Evolutionary conservation across 2,888 invertebrate species (phyloP), one percentile per base, ranked within the genome.

Genomic region (Gymnoscelis rufifasciata): DNA sequence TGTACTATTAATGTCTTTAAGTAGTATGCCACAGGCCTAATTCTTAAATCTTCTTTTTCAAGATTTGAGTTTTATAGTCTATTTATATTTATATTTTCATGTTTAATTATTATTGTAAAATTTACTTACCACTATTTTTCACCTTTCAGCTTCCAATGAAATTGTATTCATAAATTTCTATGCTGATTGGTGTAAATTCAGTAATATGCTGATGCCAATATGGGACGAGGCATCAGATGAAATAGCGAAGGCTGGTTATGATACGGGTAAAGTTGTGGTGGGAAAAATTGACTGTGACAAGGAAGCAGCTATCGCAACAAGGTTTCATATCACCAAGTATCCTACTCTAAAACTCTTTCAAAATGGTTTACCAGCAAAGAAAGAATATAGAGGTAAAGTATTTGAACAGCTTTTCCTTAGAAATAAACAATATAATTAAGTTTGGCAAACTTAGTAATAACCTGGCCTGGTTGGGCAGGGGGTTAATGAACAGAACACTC

Each of bases 141-240:
- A 26, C 26, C 26, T 19, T 19, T 19, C 19, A 19, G 19, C 19
- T 5, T 19, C 19, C 5, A 19, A 97, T 91, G 98, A 99, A 90
- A 89, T 99, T 81, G 98, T 99, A 52, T 95, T 99, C 83, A 93
- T 99, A 53, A 99, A 99, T 89, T 99, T 99, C 86, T 99, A 99
- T 88, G 99, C 99, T 23, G 98, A 99, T 75, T 99, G 99, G 99
- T 99, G 99, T 88, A 93, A 96, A 69, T 99, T 99, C 89, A 99
- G 99, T 89, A 98, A 97, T 79, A 92, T 97, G 88, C 89, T 99
- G 72, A 95, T 95, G 79, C 99, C 99, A 7, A 94, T 98, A 68
- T 99, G 97, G 83, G 96, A 97, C 78, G 97, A 98, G 78, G 96
- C 98, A 29, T 95, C 98, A 7, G 95, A 95, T 61, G 95, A 94